Percentiles rank a stretch among this genome's conserved stretches.
Evolutionary conservation across 1,140 invertebrate species (phyloP).

Genomic region (Drosophila nebulosa): DNA sequence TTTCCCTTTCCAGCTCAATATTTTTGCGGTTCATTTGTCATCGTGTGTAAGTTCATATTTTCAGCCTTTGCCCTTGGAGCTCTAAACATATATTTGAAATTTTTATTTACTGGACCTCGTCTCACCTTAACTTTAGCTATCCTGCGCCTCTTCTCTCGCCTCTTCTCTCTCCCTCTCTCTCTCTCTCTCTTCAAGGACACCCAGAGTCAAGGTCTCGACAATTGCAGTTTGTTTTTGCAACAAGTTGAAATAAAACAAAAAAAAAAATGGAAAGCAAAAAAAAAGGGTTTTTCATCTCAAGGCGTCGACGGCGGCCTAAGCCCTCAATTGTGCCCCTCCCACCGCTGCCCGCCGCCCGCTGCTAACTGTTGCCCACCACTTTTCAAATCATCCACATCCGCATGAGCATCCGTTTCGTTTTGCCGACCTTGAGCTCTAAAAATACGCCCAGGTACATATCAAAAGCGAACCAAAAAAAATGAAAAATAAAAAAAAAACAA

Average conservation of each 20-base stretch:
- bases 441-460: slow-evolving; percentile 64
- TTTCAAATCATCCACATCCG: slow-evolving; percentile 76
- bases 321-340: slow-evolving; percentile 10
- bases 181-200: not conserved
- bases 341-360: slow-evolving; percentile 3
- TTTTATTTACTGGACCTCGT: slow-evolving; percentile 10
- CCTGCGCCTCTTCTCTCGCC: not conserved
- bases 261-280: slow-evolving; percentile 23
- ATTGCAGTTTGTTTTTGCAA: slow-evolving; percentile 57
- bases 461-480: slow-evolving; percentile 55
- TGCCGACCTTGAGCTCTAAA: slow-evolving; percentile 65
- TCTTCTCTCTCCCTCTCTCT: not conserved
- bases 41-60: not conserved
- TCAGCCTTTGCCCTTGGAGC: not conserved
- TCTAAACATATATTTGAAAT: slow-evolving; percentile 57
- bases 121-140: slow-evolving; percentile 1
- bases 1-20: no score
- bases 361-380: slow-evolving; percentile 66
- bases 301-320: slow-evolving; percentile 26
- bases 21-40: slow-evolving; percentile 1
- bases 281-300: slow-evolving; percentile 52
- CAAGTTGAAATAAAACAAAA: slow-evolving; percentile 53
- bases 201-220: slow-evolving; percentile 65
- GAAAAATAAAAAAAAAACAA: no score
- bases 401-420: slow-evolving; percentile 60